Percentiles rank a stretch among this genome's conserved stretches.
These are phyloP conservation scores for Lonchura striata DNA, from an alignment of 2,113 vertebrate genomes.

Conservation along the genomic window DNA sequence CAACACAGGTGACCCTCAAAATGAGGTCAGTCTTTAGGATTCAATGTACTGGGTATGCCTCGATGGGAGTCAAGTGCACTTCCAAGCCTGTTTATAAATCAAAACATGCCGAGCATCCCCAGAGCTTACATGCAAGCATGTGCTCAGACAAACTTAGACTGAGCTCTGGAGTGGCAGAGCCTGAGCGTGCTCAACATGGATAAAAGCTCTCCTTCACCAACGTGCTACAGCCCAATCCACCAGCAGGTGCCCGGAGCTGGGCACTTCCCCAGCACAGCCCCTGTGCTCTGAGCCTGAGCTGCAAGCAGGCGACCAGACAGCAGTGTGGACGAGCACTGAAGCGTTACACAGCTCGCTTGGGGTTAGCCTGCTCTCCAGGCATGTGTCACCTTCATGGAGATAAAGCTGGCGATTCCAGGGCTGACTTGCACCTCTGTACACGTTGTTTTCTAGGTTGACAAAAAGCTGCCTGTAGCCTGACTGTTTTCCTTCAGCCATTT, in stretches of 20 bases:
- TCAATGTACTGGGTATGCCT: neutral
- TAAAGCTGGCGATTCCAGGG: conserved; percentile 48
- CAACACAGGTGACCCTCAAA: neutral
- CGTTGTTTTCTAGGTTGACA: conserved; percentile 55
- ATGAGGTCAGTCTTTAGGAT: neutral
- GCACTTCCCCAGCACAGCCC: conserved; percentile 22
- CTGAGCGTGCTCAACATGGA: conserved; percentile 45
- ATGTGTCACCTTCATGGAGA: conserved; percentile 53
- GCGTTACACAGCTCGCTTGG: neutral
- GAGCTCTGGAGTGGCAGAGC: conserved; percentile 54
- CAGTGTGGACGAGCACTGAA: conserved; percentile 40
- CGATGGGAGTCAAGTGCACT: conserved; percentile 8
- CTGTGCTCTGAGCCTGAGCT: conserved; percentile 36
- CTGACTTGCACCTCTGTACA: conserved; percentile 46
- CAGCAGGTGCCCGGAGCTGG: conserved; percentile 17
- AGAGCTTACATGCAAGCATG: conserved; percentile 63
- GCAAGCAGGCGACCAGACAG: conserved; percentile 51
- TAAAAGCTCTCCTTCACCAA: conserved; percentile 32
- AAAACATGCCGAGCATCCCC: conserved; percentile 50
- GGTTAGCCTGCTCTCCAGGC: conserved; percentile 41
- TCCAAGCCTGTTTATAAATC: conserved; percentile 35
- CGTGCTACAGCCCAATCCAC: conserved; percentile 40
- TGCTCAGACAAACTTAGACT: conserved; percentile 54
- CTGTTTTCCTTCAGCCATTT: conserved; percentile 20
- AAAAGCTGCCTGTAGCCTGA: conserved; percentile 42